Conservation (phyloP, 2,113 vertebrate species). For the Epinephelus moara region DNA sequence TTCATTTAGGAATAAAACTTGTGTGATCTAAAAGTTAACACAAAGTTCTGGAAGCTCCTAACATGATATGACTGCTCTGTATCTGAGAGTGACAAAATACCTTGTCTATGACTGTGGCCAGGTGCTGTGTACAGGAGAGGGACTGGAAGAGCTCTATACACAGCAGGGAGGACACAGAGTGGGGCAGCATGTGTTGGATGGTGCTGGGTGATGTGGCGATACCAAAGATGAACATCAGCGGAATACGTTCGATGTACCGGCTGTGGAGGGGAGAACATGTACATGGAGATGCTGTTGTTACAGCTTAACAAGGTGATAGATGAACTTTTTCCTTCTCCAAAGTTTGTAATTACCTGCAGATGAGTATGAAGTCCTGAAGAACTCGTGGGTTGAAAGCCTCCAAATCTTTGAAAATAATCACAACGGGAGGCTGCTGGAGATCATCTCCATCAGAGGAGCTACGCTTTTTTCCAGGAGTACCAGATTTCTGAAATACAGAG, state of each 20-base stretch:
- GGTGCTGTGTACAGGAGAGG: conserved; percentile 93
- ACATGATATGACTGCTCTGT: not conserved
- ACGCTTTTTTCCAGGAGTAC: conserved; percentile 79
- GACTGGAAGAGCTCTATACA: conserved; percentile 97
- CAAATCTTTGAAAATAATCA: conserved; percentile 94
- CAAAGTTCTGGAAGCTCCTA: not conserved
- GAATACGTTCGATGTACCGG: conserved; percentile 90
- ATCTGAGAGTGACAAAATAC: conserved; percentile 74
- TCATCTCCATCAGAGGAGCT: conserved; percentile 53
- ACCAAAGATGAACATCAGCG: conserved; percentile 94
- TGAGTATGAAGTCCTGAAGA: conserved; percentile 93
- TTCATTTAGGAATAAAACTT: too few relatives aligned
- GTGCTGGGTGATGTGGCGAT: conserved; percentile 96
- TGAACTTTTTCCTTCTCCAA: not conserved
- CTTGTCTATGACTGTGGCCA: conserved; percentile 94
- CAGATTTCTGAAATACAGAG: conserved; percentile 67
- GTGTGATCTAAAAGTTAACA: not conserved
- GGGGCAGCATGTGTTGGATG: conserved; percentile 93
- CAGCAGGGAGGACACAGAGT: conserved; percentile 94
- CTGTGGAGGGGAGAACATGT: conserved; percentile 74
- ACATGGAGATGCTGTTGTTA: not conserved
- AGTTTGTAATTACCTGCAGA: conserved; percentile 89
- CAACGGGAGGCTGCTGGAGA: conserved; percentile 87
- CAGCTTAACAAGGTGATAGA: not conserved
- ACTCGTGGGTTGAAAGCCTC: conserved; percentile 94